A percentile compares a stretch with the other conserved stretches of the same genome.
phyloP scores from a whole-genome alignment of 1,140 invertebrate species.

The Dreissena rostriformis region DNA sequence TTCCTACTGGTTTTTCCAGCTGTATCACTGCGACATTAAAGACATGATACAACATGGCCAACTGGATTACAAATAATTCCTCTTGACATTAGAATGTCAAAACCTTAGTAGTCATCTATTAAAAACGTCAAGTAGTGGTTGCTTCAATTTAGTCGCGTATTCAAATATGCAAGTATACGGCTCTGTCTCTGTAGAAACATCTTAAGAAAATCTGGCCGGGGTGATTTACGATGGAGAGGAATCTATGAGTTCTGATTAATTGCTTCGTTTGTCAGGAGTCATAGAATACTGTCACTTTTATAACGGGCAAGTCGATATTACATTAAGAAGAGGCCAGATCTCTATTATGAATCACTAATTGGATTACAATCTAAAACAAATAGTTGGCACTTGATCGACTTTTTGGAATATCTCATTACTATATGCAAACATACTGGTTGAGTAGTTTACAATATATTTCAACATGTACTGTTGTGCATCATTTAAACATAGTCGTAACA shows the following conservation, averaged over 20 bases:
- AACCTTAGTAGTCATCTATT: neutral
- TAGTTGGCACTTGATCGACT: too few species aligned
- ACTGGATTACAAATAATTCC: neutral
- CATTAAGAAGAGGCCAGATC: constrained; percentile 35
- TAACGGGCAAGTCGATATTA: constrained; percentile 34
- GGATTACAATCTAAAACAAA: constrained; percentile 10
- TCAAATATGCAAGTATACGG: neutral
- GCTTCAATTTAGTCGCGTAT: neutral
- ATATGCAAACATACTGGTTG: too few species aligned
- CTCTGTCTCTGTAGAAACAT: neutral
- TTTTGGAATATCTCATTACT: too few species aligned
- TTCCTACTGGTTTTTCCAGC: too few species aligned
- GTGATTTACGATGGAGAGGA: constrained; percentile 43
- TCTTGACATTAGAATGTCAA: neutral
- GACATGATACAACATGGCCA: too few species aligned
- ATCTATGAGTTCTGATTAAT: constrained; percentile 43
- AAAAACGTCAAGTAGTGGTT: neutral
- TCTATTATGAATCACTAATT: constrained; percentile 43
- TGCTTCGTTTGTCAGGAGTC: constrained; percentile 35
- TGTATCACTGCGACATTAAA: too few species aligned
- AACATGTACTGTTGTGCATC: too few species aligned
- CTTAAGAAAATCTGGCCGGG: constrained; percentile 13
- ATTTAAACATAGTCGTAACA: too few species aligned
- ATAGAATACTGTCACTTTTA: constrained; percentile 40
- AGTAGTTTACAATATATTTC: too few species aligned